Evolutionary conservation across 1,140 invertebrate genomes (phyloP).

Genomic region (Heterodera schachtii): DNA sequence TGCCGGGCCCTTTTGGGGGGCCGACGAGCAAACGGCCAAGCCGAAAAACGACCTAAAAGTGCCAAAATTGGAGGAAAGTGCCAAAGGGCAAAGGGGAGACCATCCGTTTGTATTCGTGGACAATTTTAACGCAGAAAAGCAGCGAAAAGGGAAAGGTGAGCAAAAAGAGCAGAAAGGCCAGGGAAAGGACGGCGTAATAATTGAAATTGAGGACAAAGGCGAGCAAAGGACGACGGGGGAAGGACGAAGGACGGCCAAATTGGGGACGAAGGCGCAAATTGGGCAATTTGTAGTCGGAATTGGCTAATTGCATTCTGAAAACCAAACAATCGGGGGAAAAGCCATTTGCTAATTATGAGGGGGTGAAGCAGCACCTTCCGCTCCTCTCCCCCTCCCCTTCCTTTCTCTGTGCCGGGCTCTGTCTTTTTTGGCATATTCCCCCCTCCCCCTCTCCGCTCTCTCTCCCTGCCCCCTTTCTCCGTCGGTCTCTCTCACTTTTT

Average conservation of each 20-base stretch:
- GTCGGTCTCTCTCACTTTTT: no score
- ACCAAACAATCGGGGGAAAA: no score
- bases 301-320: not conserved
- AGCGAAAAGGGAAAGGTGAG: constrained; percentile 55
- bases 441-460: no score
- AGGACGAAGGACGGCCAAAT: not conserved
- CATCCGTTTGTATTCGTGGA: constrained; percentile 61
- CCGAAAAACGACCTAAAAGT: constrained; percentile 56
- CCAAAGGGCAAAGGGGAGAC: constrained; percentile 26
- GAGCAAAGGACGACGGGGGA: not conserved
- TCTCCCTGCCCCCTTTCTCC: no score
- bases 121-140: constrained; percentile 61
- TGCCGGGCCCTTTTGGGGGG: constrained; percentile 68
- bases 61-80: not conserved
- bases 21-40: constrained; percentile 44
- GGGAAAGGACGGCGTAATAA: constrained; percentile 46
- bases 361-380: no score
- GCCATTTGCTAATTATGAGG: no score
- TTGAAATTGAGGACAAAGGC: constrained; percentile 28
- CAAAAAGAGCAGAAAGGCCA: constrained; percentile 51
- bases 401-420: no score
- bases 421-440: no score
- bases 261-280: not conserved
- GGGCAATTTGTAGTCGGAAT: not conserved
- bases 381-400: no score